Evolutionary conservation across 2,113 vertebrate species (phyloP).

Genomic region (Pseudopodoces humilis): DNA sequence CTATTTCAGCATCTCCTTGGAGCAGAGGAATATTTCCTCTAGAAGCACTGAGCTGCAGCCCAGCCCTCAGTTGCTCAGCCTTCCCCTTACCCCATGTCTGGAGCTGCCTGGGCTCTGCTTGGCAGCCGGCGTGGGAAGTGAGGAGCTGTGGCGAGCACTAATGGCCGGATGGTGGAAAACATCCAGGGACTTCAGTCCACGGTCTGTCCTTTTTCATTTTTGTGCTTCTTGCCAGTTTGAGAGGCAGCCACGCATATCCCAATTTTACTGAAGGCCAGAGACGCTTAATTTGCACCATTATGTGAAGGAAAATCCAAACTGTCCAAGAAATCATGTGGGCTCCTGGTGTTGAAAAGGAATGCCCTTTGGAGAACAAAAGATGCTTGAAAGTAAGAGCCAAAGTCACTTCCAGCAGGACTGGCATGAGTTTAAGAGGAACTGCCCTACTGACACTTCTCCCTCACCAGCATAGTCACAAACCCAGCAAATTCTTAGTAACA

Average conservation of each 20-base stretch:
- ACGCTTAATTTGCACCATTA: slow-evolving; percentile 20
- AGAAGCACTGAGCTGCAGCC: background rate
- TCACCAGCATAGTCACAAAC: background rate
- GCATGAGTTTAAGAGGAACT: background rate
- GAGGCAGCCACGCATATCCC: background rate
- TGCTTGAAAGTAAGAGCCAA: background rate
- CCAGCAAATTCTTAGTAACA: background rate
- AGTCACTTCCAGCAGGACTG: background rate
- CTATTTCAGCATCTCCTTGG: background rate
- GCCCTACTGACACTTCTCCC: background rate
- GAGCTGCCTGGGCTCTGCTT: background rate
- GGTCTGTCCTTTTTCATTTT: background rate
- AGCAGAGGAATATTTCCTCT: background rate
- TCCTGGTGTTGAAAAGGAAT: background rate
- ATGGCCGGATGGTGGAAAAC: slow-evolving; percentile 43
- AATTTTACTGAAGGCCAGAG: background rate
- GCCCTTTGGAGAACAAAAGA: slow-evolving; percentile 10
- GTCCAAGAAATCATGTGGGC: background rate
- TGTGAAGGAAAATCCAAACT: background rate
- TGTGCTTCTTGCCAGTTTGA: background rate
- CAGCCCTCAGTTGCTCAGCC: background rate
- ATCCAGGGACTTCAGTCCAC: slow-evolving; percentile 9
- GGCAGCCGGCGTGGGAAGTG: slow-evolving; percentile 48
- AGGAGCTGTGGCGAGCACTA: background rate
- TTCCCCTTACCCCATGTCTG: background rate